phyloP scores from a whole-genome alignment of 2,888 invertebrate species.

The Pilophorus perplexus region DNA sequence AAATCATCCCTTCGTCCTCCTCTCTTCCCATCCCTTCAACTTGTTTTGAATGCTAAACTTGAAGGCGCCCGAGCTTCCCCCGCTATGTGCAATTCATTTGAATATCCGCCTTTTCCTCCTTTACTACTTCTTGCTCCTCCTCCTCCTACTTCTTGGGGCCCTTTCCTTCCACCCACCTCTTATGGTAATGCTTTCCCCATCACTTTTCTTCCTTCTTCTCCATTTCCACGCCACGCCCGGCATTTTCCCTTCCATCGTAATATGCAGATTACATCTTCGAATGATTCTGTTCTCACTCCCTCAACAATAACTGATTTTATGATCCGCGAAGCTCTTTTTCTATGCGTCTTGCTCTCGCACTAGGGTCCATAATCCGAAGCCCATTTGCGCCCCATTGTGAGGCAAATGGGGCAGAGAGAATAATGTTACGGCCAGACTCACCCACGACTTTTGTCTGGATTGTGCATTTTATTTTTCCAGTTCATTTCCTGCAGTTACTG shows the following conservation, averaged over 20 bases:
- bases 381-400: conserved; percentile 2
- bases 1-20: conserved; percentile 41
- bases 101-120: conserved; percentile 37
- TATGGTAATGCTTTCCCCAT: conserved; percentile 31
- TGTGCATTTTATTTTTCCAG: too few species aligned
- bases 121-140: not conserved
- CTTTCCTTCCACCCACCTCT: conserved; percentile 18
- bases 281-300: conserved; percentile 35
- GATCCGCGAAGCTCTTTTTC: conserved; percentile 13
- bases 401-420: too few species aligned
- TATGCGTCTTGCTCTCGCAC: not conserved
- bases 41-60: conserved; percentile 45
- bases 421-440: too few species aligned
- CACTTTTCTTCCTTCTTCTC: conserved; percentile 26
- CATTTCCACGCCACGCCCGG: not conserved
- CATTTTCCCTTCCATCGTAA: conserved; percentile 24
- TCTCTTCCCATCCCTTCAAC: conserved; percentile 29
- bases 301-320: conserved; percentile 25
- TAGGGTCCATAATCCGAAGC: too few species aligned
- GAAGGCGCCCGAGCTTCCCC: conserved; percentile 1
- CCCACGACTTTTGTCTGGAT: too few species aligned
- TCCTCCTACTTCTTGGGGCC: not conserved
- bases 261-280: conserved; percentile 41
- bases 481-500: too few species aligned
- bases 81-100: conserved; percentile 45